Percentiles rank a stretch among this genome's conserved stretches.
Conservation (phyloP, 2,888 invertebrate genomes). For the Sisyra terminalis region DNA sequence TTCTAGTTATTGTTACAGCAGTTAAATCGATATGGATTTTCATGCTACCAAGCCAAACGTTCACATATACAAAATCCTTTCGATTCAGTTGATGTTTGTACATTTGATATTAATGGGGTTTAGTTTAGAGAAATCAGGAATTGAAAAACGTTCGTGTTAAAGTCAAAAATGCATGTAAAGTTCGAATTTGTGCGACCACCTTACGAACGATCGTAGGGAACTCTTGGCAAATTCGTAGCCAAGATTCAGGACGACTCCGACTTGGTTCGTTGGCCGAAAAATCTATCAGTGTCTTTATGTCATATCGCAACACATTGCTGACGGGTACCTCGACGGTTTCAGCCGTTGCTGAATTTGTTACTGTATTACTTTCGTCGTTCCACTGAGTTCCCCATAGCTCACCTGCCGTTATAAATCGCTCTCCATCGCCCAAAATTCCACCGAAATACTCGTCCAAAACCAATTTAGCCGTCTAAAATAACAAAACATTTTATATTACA, state of each 20-base stretch:
- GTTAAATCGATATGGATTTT: too few species aligned
- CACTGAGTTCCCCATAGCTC: constrained; percentile 6
- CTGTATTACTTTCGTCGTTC: constrained; percentile 5
- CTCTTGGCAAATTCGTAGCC: constrained; percentile 33
- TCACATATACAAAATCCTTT: too few species aligned
- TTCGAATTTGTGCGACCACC: constrained; percentile 19
- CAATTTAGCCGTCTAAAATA: constrained; percentile 62
- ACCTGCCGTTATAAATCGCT: constrained; percentile 7
- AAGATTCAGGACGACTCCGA: constrained; percentile 30
- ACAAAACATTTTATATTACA: constrained; percentile 5
- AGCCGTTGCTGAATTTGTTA: background rate
- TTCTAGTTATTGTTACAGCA: too few species aligned
- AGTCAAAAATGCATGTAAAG: background rate
- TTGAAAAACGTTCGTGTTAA: background rate
- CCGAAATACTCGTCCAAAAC: constrained; percentile 74
- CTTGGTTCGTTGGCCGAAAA: constrained; percentile 37
- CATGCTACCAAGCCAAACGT: too few species aligned
- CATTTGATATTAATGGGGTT: too few species aligned
- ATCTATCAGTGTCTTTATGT: constrained; percentile 31
- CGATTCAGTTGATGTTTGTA: too few species aligned
- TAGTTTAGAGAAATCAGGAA: background rate
- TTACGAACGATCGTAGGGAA: constrained; percentile 34
- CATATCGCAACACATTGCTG: constrained; percentile 15
- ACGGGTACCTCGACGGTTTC: too few species aligned
- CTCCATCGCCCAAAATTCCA: constrained; percentile 26